phyloP scores from a whole-genome alignment of 2,888 invertebrate genomes.

The Andrena bucephala region DNA sequence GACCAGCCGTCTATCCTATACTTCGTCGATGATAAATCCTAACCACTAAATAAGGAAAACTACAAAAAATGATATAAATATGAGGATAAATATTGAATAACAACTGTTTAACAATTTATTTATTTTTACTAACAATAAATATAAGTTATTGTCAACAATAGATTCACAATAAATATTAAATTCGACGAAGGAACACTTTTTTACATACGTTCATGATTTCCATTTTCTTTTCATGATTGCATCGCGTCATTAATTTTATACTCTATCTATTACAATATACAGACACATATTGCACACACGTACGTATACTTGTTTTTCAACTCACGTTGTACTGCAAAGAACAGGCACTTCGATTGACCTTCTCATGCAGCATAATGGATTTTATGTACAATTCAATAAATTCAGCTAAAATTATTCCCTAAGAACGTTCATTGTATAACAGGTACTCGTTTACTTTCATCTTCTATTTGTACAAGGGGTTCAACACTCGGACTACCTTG shows the following conservation, averaged over 20 bases:
- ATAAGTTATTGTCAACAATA: conserved; percentile 45
- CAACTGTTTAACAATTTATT: conserved; percentile 24
- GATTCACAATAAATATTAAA: conserved; percentile 42
- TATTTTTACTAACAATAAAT: conserved; percentile 50
- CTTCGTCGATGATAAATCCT: no score
- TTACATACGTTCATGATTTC: conserved; percentile 41
- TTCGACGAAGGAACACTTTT: conserved; percentile 27
- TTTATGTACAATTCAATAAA: conserved; percentile 52
- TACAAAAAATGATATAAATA: no score
- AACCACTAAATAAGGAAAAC: no score
- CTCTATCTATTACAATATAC: conserved; percentile 11
- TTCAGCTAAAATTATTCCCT: conserved; percentile 60
- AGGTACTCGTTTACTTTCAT: conserved; percentile 40
- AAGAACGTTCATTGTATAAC: conserved; percentile 58
- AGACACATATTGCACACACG: conserved; percentile 1
- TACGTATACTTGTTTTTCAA: conserved; percentile 14
- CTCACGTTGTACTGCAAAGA: conserved; percentile 54
- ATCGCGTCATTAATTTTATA: conserved; percentile 19
- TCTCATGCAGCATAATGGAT: conserved; percentile 33
- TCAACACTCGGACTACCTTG: conserved; percentile 11
- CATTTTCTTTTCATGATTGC: conserved; percentile 23
- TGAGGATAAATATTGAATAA: no score
- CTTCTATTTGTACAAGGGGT: conserved; percentile 23
- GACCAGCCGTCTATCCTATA: no score
- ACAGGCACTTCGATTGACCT: conserved; percentile 28